Percentiles rank a stretch among this genome's conserved stretches.
Conservation (phyloP, 1,140 invertebrate genomes). For the Papilio machaon region DNA sequence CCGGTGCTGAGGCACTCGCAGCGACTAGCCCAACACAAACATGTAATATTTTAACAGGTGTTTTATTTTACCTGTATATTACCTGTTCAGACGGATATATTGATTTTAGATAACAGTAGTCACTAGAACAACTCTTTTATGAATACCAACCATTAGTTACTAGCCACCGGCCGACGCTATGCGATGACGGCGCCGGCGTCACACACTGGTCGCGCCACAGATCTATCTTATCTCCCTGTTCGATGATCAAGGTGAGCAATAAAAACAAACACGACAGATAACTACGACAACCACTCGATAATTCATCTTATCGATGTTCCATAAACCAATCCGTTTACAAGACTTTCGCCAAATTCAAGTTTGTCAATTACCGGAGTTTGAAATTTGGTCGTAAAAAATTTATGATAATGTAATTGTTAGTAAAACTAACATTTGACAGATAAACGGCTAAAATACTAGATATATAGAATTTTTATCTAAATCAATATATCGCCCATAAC, state of each 20-base stretch:
- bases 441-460: not conserved
- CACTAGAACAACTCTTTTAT: not conserved
- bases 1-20: not conserved
- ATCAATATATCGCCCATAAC: not conserved
- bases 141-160: not conserved
- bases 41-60: not conserved
- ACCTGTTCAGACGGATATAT: not conserved
- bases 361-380: not conserved
- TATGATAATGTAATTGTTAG: not conserved
- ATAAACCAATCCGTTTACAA: not conserved
- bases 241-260: not conserved
- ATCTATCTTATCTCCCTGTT: not conserved
- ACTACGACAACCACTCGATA: not conserved
- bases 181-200: not conserved
- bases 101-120: not conserved
- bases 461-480: not conserved
- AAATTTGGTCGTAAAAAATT: not conserved
- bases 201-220: not conserved
- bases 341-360: not conserved
- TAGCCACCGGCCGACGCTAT: not conserved
- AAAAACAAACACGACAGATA: constrained; percentile 18
- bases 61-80: not conserved
- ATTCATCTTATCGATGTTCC: not conserved
- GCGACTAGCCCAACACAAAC: not conserved
- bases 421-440: not conserved